Conservation (phyloP, 92 coral and sea anemone species). For the Chrysogorgia sp. region DNA sequence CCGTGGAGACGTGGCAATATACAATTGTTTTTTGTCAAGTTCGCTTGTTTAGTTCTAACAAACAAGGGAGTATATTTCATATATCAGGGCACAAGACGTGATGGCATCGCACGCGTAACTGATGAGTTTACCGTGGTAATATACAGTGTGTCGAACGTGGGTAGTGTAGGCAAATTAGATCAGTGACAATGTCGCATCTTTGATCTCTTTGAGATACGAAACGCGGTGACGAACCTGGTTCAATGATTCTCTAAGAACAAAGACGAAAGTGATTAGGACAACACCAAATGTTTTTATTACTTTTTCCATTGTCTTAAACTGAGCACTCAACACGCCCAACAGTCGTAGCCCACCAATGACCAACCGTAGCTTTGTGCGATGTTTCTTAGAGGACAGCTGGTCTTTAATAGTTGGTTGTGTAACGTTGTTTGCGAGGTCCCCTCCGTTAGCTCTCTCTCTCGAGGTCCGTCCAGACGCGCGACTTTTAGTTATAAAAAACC, state of each 20-base stretch:
- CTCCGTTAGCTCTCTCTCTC: neutral
- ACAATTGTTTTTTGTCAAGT: too few species aligned
- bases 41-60: too few species aligned
- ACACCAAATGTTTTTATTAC: neutral
- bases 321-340: neutral
- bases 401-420: neutral
- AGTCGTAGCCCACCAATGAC: neutral
- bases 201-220: neutral
- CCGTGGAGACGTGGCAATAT: too few species aligned
- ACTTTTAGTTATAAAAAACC: neutral
- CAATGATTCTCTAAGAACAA: neutral
- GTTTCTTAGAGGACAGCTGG: neutral
- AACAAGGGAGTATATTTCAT: too few species aligned
- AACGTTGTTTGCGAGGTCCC: neutral
- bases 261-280: conserved; percentile 11
- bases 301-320: neutral
- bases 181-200: neutral
- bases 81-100: too few species aligned
- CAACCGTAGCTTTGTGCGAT: neutral
- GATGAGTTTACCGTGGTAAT: too few species aligned
- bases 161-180: too few species aligned
- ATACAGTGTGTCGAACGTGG: too few species aligned
- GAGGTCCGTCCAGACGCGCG: too few species aligned
- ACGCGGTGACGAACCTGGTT: neutral
- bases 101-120: too few species aligned